Conservation (phyloP, 2,797 vertebrate species). For the Phataginus tricuspis region DNA sequence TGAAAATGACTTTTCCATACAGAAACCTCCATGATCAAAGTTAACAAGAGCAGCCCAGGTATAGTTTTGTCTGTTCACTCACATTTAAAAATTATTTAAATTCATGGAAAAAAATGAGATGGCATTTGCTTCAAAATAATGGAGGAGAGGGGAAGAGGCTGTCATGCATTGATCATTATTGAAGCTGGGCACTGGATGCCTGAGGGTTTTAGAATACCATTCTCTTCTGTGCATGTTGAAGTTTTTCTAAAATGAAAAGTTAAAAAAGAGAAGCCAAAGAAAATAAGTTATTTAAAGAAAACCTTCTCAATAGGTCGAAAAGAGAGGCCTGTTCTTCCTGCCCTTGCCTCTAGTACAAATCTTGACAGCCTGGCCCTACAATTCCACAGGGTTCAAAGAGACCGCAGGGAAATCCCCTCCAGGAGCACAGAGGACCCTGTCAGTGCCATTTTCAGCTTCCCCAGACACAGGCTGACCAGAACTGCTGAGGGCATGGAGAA, state of each 20-base stretch:
- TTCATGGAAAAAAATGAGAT: background rate
- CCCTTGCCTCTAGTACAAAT: background rate
- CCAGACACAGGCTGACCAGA: background rate
- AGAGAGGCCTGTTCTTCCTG: background rate
- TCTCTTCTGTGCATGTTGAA: background rate
- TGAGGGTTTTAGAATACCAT: background rate
- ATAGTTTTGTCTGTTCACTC: background rate
- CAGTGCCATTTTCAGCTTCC: background rate
- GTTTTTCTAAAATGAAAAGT: constrained; percentile 8
- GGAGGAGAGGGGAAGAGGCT: background rate
- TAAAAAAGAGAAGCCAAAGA: background rate
- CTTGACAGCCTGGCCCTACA: background rate
- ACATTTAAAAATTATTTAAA: background rate
- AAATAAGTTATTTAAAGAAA: background rate
- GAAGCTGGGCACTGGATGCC: background rate
- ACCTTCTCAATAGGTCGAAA: background rate
- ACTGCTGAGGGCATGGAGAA: background rate
- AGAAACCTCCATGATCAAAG: background rate
- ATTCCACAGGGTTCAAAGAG: no score
- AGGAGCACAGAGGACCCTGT: background rate
- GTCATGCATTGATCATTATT: background rate
- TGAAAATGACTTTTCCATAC: background rate
- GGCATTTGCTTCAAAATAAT: background rate
- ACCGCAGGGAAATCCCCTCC: background rate
- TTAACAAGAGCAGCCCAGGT: background rate